These are phyloP conservation scores for Acrocephalus arundinaceus DNA, from an alignment of 2,113 vertebrate genomes.

Conservation along the genomic window DNA sequence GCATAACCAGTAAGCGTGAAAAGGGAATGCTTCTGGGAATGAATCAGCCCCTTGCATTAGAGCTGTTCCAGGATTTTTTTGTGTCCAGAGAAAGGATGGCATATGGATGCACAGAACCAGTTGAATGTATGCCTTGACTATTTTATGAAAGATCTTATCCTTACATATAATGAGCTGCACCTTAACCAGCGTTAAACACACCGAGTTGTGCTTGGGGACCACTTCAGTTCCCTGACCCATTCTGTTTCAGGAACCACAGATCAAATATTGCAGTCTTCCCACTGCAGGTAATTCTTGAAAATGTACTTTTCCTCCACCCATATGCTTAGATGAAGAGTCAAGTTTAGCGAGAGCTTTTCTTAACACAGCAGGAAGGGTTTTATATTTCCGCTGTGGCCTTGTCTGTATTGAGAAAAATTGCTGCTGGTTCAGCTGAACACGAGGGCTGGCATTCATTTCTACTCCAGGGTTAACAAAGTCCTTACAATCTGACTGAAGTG, in stretches of 20 bases:
- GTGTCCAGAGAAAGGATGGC: neutral
- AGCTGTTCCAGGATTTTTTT: neutral
- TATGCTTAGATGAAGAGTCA: slow-evolving; percentile 2
- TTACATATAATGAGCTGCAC: slow-evolving; percentile 1
- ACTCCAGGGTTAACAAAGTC: neutral
- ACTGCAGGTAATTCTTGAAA: neutral
- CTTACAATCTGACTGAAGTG: neutral
- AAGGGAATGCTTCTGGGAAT: neutral
- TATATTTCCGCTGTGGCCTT: neutral
- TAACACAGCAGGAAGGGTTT: slow-evolving; percentile 26
- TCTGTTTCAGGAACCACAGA: slow-evolving; percentile 9
- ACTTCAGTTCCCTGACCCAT: neutral
- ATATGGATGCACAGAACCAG: neutral
- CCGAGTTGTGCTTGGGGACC: neutral
- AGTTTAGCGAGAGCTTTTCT: slow-evolving; percentile 22
- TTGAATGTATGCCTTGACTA: neutral
- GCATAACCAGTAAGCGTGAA: neutral
- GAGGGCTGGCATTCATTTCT: neutral
- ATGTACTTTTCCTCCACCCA: neutral
- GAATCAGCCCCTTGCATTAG: slow-evolving; percentile 12
- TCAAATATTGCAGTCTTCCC: slow-evolving; percentile 24
- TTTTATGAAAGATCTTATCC: neutral
- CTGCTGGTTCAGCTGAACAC: slow-evolving; percentile 10
- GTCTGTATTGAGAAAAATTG: slow-evolving; percentile 21
- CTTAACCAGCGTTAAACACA: neutral